These are phyloP conservation scores for Hassar affinis DNA, from an alignment of 2,113 vertebrate genomes.

Conservation along the genomic window DNA sequence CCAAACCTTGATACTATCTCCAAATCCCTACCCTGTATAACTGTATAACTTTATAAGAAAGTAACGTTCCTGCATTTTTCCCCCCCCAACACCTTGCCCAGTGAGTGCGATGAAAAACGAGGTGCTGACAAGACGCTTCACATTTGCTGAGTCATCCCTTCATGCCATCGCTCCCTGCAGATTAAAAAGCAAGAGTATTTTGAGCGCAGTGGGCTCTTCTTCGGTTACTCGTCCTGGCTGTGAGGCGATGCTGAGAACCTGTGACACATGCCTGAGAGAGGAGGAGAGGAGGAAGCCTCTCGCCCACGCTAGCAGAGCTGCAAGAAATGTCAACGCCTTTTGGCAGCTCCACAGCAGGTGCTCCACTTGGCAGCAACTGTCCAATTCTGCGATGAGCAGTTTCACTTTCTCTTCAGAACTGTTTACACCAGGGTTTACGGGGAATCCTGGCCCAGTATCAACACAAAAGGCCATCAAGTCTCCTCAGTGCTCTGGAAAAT, in stretches of 20 bases:
- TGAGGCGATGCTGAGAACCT: conserved; percentile 42
- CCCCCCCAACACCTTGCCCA: neutral
- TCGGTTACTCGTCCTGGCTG: conserved; percentile 42
- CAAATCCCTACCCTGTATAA: no score
- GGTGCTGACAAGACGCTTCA: conserved; percentile 15
- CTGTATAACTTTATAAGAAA: neutral
- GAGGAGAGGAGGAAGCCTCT: conserved; percentile 44
- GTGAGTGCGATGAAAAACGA: neutral
- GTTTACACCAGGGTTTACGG: neutral
- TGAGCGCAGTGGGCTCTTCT: conserved; percentile 23
- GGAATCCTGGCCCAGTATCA: neutral
- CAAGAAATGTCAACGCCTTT: conserved; percentile 63
- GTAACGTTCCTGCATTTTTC: neutral
- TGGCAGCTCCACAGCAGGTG: conserved; percentile 62
- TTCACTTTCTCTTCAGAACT: conserved; percentile 11
- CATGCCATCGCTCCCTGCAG: conserved; percentile 21
- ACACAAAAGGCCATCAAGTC: conserved; percentile 27
- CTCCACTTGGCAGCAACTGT: conserved; percentile 13
- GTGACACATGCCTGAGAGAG: conserved; percentile 52
- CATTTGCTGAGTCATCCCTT: conserved; percentile 25
- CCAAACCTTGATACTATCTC: no score
- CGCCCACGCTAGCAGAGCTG: conserved; percentile 38
- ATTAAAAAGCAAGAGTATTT: conserved; percentile 29
- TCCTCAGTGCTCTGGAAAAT: conserved; percentile 49
- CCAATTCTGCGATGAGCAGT: conserved; percentile 1